Percentiles rank a stretch among this genome's conserved stretches.
phyloP scores from a whole-genome alignment of 30 jellyfish, hydroid and myxozoan species.

The Rhopilema esculentum region DNA sequence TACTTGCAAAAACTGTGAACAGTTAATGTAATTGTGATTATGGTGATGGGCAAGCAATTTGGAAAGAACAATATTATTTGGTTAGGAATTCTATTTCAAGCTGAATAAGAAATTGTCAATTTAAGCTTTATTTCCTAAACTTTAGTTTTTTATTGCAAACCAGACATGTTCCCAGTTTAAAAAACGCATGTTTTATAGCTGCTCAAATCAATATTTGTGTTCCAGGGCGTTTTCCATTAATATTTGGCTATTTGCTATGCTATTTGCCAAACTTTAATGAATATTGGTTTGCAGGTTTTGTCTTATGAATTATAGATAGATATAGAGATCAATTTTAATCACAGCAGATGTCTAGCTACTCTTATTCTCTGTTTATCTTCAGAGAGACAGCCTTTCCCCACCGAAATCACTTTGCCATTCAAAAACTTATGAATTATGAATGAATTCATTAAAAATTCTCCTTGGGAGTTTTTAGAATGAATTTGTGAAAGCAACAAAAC shows the following conservation, averaged over 20 bases:
- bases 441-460: background rate
- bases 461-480: background rate
- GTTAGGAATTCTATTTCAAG: no score
- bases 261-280: background rate
- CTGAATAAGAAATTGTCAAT: no score
- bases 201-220: background rate
- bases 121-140: no score
- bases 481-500: background rate
- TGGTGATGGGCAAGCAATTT: no score
- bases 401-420: background rate
- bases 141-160: no score
- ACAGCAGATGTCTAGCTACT: background rate
- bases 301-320: background rate
- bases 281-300: background rate
- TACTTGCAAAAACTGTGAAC: no score
- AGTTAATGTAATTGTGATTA: no score
- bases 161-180: no score
- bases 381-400: background rate
- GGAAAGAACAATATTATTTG: no score
- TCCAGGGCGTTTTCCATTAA: background rate
- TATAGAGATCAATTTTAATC: background rate
- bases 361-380: background rate
- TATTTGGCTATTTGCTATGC: background rate
- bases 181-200: background rate
- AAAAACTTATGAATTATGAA: background rate